Base-by-base conservation (phyloP, 2,113 vertebrate genomes). In the Carlito syrichta region DNA sequence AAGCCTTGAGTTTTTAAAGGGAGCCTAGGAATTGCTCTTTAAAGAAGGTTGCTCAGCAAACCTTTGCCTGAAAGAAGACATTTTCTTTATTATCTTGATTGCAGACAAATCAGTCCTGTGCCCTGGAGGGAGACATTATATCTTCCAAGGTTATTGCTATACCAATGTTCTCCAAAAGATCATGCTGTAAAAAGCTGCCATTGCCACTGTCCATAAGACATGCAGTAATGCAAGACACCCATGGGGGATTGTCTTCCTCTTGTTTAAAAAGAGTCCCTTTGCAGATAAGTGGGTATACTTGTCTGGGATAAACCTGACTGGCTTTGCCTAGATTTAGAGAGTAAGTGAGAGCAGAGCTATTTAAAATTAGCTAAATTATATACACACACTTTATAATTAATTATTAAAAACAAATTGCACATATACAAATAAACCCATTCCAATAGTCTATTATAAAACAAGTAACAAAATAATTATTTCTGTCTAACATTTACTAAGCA, bases 391-490 rank as follows among this genome's bases (percentile, higher is more conserved):
- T 89, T 38, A 52, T 45, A 79, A 91, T 86, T 62, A 69, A 83
- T 90, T 86, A 85, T 63, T 95, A 87, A 66, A 95, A 85, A 79
- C 10, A 73, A 90, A 62, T 85, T 66, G 23, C 40, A 48, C 25
- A 73, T 23, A 40, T 7, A 32, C 5, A n/a, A 66, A n/a, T 66
- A 66, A 66, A 66, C 32, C 32, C 63, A 35, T 66, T 66, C 63
- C 48, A 88, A 94, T 52, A 86, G 84, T 88, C 50, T 69, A n/a
- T 60, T 94, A 35, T 25, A 54, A 95, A 94, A 68, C n/a, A 87
- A 83, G 43, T 68, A 79, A 71, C n/a, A 68, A 62, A 86, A 78
- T 83, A n/a, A 73, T 82, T 82, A 85, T 93, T 79, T 93, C 77
- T n/a, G n/a, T n/a, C n/a, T 94, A 30, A 63, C 22, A 43, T 85